phyloP scores from a whole-genome alignment of 1,140 invertebrate genomes.

The Bombus breviceps region DNA sequence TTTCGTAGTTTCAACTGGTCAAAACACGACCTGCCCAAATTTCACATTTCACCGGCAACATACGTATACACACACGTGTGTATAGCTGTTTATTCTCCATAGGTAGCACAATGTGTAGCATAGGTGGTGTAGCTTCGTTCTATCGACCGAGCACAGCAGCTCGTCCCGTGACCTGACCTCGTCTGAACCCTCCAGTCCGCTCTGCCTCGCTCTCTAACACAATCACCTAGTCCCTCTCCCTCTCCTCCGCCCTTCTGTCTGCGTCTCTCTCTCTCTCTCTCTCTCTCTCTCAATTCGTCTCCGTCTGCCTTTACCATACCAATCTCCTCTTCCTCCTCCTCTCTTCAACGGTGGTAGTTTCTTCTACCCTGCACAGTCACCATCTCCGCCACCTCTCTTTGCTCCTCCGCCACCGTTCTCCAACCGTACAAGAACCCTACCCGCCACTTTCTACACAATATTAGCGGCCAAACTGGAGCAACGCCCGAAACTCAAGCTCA shows the following conservation, averaged over 20 bases:
- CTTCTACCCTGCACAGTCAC: constrained; percentile 35
- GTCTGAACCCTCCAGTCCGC: constrained; percentile 78
- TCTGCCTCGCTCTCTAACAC: constrained; percentile 70
- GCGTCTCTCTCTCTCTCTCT: not conserved
- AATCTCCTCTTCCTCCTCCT: not conserved
- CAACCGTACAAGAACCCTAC: constrained; percentile 30
- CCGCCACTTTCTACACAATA: constrained; percentile 55
- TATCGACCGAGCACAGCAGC: constrained; percentile 75
- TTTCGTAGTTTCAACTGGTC: not conserved
- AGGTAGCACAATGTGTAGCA: constrained; percentile 43
- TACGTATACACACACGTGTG: not conserved
- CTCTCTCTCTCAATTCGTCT: not conserved
- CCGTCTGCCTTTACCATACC: too few relatives aligned
- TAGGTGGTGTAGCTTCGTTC: constrained; percentile 69
- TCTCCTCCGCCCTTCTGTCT: not conserved
- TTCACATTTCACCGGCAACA: not conserved
- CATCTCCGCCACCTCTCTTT: constrained; percentile 32
- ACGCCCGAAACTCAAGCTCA: constrained; percentile 58
- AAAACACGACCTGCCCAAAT: not conserved
- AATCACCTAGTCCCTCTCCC: constrained; percentile 63
- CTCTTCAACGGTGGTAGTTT: not conserved
- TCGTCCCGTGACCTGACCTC: constrained; percentile 82
- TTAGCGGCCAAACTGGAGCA: constrained; percentile 68
- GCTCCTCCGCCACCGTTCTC: constrained; percentile 14
- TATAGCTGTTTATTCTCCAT: constrained; percentile 50